Conservation (phyloP, 1,140 invertebrate species). For the Cotesia typhae region DNA sequence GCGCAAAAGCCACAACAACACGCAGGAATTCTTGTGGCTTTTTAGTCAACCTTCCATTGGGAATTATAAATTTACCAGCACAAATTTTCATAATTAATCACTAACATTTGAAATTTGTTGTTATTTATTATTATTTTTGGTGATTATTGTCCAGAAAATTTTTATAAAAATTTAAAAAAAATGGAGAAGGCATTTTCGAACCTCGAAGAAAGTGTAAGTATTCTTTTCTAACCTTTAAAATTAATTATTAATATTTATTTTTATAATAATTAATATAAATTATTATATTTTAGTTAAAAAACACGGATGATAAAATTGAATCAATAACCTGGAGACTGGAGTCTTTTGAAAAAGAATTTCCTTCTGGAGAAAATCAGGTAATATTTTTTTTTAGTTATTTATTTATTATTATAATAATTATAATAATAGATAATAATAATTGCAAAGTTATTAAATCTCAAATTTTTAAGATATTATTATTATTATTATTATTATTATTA, state of each 20-base stretch:
- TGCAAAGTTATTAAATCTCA: conserved; percentile 1
- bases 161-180: not conserved
- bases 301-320: conserved; percentile 61
- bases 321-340: conserved; percentile 64
- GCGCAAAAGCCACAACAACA: too few relatives aligned
- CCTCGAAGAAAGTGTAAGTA: conserved; percentile 35
- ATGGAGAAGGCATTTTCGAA: conserved; percentile 31
- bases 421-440: too few relatives aligned
- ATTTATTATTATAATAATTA: not conserved
- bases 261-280: too few relatives aligned
- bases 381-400: conserved; percentile 29
- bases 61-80: too few relatives aligned
- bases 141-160: not conserved
- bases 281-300: conserved; percentile 50
- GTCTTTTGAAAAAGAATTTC: conserved; percentile 62
- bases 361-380: conserved; percentile 59
- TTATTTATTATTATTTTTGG: too few relatives aligned
- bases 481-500: conserved; percentile 38
- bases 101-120: too few relatives aligned
- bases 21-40: too few relatives aligned
- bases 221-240: not conserved
- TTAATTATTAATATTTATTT: not conserved
- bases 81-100: too few relatives aligned
- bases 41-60: too few relatives aligned
- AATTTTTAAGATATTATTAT: conserved; percentile 1